phyloP scores from a whole-genome alignment of 2,888 invertebrate species.

The Globia sparganii region DNA sequence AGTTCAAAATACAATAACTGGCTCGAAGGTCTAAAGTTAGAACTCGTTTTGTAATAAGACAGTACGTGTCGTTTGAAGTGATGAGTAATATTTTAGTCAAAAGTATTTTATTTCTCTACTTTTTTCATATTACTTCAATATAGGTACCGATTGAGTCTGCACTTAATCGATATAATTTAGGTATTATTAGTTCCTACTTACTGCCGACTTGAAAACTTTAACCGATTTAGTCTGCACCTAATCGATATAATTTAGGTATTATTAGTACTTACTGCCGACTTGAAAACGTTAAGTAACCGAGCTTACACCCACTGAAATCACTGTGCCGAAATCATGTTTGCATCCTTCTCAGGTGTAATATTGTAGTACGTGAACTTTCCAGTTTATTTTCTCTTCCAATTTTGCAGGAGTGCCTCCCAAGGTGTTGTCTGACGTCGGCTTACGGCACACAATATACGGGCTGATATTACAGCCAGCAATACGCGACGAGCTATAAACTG shows the following conservation, averaged over 20 bases:
- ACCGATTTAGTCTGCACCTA: background rate
- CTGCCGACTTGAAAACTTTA: background rate
- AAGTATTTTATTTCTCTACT: background rate
- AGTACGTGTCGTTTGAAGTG: background rate
- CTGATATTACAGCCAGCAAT: constrained; percentile 59
- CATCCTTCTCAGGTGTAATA: constrained; percentile 86
- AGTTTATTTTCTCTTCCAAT: constrained; percentile 90
- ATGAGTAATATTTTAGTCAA: background rate
- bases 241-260: background rate
- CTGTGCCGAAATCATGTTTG: constrained; percentile 81
- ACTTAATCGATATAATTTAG: background rate
- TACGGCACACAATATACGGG: constrained; percentile 75
- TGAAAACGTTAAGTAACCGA: constrained; percentile 18
- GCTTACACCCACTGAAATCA: constrained; percentile 31
- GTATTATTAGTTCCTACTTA: background rate
- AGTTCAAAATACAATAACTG: no score
- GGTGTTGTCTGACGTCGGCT: constrained; percentile 88
- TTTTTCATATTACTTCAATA: background rate
- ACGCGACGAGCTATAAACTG: constrained; percentile 54
- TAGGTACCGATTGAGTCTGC: no score
- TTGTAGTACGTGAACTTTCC: constrained; percentile 85
- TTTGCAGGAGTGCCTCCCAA: constrained; percentile 87
- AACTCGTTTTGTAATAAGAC: no score
- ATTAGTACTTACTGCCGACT: background rate
- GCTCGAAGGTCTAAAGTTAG: no score